Evolutionary conservation across 2,888 invertebrate species (phyloP).

Genomic region (Sarcophaga variegata): DNA sequence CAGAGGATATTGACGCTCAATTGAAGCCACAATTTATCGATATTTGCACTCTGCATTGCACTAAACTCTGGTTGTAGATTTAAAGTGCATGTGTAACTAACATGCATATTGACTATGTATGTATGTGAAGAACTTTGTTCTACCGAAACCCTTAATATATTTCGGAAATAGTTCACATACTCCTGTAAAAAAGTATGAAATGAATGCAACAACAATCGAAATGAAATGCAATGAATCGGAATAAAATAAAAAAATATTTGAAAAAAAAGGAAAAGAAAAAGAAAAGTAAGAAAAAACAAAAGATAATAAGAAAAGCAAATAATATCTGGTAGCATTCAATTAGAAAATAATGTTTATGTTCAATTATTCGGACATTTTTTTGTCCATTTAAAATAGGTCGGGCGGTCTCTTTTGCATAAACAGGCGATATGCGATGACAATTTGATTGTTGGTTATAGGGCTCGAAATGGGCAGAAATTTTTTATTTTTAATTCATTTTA

Average conservation of each 20-base stretch:
- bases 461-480: too few relatives aligned
- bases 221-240: not conserved
- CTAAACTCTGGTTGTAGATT: constrained; percentile 18
- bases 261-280: not conserved
- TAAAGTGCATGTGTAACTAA: constrained; percentile 37
- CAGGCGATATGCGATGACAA: constrained; percentile 22
- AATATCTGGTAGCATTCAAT: constrained; percentile 58
- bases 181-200: not conserved
- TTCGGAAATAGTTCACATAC: not conserved
- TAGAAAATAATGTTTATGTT: constrained; percentile 66
- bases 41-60: constrained; percentile 28
- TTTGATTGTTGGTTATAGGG: not conserved
- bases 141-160: not conserved
- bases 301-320: not conserved
- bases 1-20: constrained; percentile 65
- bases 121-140: not conserved
- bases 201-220: constrained; percentile 7
- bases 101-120: not conserved
- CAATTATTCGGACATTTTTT: constrained; percentile 63
- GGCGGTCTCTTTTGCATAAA: constrained; percentile 23
- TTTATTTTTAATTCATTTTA: not conserved
- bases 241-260: constrained; percentile 30
- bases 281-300: not conserved
- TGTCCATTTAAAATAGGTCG: not conserved
- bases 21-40: constrained; percentile 67